A percentile compares a stretch with the other conserved stretches of the same genome.
Evolutionary conservation across 2,888 invertebrate genomes (phyloP).

Genomic region (Schrankia costaestrigalis): DNA sequence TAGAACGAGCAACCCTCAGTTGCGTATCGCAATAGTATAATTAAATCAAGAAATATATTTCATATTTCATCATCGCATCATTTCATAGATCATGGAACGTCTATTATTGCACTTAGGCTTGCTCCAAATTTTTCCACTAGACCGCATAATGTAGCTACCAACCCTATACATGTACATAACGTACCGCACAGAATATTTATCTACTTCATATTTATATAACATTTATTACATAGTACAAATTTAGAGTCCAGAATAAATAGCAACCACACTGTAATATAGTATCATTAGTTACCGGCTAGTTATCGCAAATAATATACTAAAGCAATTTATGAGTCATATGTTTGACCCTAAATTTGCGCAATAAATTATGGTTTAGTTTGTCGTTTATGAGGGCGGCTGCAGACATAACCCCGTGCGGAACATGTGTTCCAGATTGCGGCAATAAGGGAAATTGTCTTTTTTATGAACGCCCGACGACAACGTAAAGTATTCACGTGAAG

Average conservation of each 20-base stretch:
- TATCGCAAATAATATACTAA: conserved; percentile 60
- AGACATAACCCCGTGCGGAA: conserved; percentile 69
- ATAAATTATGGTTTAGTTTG: conserved; percentile 80
- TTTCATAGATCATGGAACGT: too few species aligned
- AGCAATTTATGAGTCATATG: conserved; percentile 68
- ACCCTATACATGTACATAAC: too few species aligned
- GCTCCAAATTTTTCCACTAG: too few species aligned
- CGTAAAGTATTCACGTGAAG: conserved; percentile 67
- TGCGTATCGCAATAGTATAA: too few species aligned
- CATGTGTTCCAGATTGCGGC: conserved; percentile 79
- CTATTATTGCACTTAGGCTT: too few species aligned
- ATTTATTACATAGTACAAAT: conserved; percentile 17
- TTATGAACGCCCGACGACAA: conserved; percentile 73
- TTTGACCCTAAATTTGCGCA: conserved; percentile 76
- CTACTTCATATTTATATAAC: too few species aligned
- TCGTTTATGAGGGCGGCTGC: conserved; percentile 77
- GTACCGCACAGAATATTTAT: too few species aligned
- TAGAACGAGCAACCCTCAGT: too few species aligned
- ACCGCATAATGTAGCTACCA: too few species aligned
- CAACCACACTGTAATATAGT: conserved; percentile 26
- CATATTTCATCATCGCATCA: too few species aligned
- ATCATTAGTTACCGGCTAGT: conserved; percentile 41
- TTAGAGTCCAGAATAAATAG: conserved; percentile 20
- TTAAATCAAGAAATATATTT: too few species aligned
- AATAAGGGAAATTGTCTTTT: conserved; percentile 81